phyloP scores from a whole-genome alignment of 2,797 vertebrate genomes.

The Gymnoscopelus microlampas region DNA sequence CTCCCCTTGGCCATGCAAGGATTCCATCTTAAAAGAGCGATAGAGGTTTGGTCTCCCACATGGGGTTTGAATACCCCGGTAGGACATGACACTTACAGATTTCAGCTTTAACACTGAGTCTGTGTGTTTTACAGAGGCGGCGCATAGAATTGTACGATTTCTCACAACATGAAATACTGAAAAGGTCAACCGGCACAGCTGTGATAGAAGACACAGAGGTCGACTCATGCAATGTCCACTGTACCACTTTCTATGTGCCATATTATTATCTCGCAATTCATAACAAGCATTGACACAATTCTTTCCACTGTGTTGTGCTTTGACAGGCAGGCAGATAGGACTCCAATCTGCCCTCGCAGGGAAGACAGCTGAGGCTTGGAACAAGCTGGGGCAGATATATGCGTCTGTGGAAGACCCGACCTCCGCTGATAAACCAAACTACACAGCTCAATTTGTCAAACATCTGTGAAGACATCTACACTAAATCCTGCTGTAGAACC shows the following conservation, averaged over 20 bases:
- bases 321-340: constrained; percentile 61
- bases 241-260: background rate
- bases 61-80: no score
- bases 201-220: no score
- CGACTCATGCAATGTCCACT: no score
- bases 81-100: no score
- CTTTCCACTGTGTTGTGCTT: constrained; percentile 64
- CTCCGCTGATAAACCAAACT: constrained; percentile 36
- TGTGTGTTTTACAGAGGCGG: background rate
- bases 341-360: constrained; percentile 55
- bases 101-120: background rate
- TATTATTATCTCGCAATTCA: constrained; percentile 59
- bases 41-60: no score
- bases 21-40: no score
- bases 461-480: constrained; percentile 39
- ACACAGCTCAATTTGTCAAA: constrained; percentile 34
- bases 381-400: constrained; percentile 73
- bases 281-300: constrained; percentile 60
- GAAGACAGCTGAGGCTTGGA: constrained; percentile 41
- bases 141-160: background rate
- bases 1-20: no score
- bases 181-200: no score
- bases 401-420: constrained; percentile 34
- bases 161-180: background rate
- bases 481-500: constrained; percentile 14